Percentiles rank a stretch among this genome's conserved stretches.
Evolutionary conservation across 2,113 vertebrate species (phyloP).

Genomic region (Callipepla squamata): DNA sequence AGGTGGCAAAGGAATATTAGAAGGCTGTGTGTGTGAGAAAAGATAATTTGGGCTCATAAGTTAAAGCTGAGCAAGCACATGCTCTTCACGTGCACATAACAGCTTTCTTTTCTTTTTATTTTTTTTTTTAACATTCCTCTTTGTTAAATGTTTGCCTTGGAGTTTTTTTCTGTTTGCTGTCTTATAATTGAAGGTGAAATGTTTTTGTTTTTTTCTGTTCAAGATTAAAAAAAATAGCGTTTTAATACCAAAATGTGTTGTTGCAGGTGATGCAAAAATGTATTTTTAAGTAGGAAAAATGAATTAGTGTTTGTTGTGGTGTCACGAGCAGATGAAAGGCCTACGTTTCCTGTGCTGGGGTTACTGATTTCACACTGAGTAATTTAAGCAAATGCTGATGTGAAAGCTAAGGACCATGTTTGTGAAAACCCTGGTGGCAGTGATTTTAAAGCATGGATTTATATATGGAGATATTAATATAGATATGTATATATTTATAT

Average conservation of each 20-base stretch:
- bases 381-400: not conserved
- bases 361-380: not conserved
- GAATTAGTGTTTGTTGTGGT: not conserved
- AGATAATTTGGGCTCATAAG: not conserved
- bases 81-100: not conserved
- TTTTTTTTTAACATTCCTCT: not conserved
- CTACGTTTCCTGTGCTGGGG: not conserved
- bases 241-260: not conserved
- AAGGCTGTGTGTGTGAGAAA: not conserved
- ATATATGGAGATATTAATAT: not conserved
- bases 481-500: not conserved
- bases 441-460: not conserved
- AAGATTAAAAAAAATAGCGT: not conserved
- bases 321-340: not conserved
- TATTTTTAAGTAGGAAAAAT: not conserved
- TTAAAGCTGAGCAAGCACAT: not conserved
- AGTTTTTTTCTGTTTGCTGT: not conserved
- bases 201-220: not conserved
- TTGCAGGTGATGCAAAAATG: not conserved
- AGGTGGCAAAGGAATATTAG: constrained; percentile 27
- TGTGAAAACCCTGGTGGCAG: not conserved
- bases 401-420: not conserved
- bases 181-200: not conserved
- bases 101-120: not conserved
- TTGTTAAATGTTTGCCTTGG: not conserved